phyloP scores from a whole-genome alignment of 2,113 vertebrate species.

The Sinocyclocheilus maitianheensis region DNA sequence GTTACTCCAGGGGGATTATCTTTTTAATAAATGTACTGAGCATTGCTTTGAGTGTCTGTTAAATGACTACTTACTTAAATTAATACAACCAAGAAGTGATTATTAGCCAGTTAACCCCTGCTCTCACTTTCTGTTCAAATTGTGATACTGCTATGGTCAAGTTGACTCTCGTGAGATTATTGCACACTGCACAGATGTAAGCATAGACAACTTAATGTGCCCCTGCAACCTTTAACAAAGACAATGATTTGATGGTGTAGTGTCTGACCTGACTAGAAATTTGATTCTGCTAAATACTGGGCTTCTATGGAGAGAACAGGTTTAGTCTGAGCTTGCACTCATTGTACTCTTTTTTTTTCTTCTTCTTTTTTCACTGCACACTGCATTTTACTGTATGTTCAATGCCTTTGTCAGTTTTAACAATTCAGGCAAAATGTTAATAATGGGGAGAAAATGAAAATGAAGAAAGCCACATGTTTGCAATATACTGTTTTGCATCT shows the following conservation, averaged over 20 bases:
- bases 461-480: too few relatives aligned
- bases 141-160: neutral
- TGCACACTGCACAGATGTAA: neutral
- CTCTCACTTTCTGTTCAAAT: neutral
- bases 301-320: neutral
- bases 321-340: neutral
- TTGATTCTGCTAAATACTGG: neutral
- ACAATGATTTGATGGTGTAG: neutral
- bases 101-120: neutral
- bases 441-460: too few relatives aligned
- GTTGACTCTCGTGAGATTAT: neutral
- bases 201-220: neutral
- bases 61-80: neutral
- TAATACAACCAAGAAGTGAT: neutral
- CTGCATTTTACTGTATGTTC: neutral
- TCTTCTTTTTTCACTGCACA: neutral
- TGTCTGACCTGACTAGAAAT: neutral
- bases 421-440: neutral
- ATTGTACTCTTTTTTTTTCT: neutral
- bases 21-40: slow-evolving; percentile 8
- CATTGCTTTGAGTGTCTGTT: neutral
- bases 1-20: neutral
- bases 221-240: neutral
- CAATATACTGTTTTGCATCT: too few relatives aligned
- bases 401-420: neutral